Base-by-base conservation (phyloP, 2,888 invertebrate genomes). In the Dasysyrphus tricinctus region DNA sequence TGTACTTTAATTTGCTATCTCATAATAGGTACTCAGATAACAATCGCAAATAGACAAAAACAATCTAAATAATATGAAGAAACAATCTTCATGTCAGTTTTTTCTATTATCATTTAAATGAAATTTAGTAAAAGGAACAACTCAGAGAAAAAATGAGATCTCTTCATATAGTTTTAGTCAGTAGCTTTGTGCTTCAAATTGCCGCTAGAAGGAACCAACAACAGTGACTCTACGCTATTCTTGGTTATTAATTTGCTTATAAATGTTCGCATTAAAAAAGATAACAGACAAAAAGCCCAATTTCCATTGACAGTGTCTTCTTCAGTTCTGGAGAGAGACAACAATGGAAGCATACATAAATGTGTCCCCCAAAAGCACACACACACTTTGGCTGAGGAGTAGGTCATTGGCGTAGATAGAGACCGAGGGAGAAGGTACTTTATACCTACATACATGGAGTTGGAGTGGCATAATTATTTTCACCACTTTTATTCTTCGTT, bases 391-490 rank as follows among this genome's bases (percentile, higher is more conserved):
- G n/a, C 16, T 24, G 54, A 14, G 54, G 69, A 69, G 51, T 69
- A 54, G 69, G 69, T 69, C 54, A 69, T 69, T 69, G 54, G 39
- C 54, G n/a, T 16, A n/a, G 37, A 19, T 4, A 44, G 44, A 44
- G 44, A 39, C 5, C 9, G 24, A n/a, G 29, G 2, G 7, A 54
- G 54, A 8, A 29, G 44, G 12, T 63, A 24, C 32, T 44, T 32
- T 49, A 14, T 49, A 54, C 4, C 4, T 32, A 29, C 14, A 2
- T 65, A n/a, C 67, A 37, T 24, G 73, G 12, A 69, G 61, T 69
- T 34, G 69, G 37, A 69, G 69, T 74, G 73, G 69, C 79, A 79
- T 74, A 78, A 83, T 79, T 74, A 79, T 67, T 67, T 69, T 61
- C 47, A 67, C 67, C 57, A 73, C 37, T 82, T 78, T 74, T 67